Percentiles rank a stretch among this genome's conserved stretches.
These are phyloP conservation scores for Penaeus monodon DNA, from an alignment of 2,888 invertebrate species.

Conservation along the genomic window DNA sequence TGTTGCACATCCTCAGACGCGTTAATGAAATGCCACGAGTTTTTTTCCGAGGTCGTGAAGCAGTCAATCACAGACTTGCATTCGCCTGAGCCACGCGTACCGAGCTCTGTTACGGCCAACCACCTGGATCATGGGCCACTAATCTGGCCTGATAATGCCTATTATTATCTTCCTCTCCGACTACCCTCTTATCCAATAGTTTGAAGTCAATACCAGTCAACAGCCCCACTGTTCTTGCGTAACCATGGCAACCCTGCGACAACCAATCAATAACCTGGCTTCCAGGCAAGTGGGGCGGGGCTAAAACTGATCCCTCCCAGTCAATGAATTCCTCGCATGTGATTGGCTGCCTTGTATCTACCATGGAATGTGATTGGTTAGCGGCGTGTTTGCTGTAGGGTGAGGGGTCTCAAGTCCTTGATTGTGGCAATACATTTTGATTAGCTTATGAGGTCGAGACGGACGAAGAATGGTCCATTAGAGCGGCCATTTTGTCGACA, in stretches of 20 bases:
- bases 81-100: background rate
- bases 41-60: slow-evolving; percentile 19
- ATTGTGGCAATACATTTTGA: slow-evolving; percentile 63
- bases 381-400: slow-evolving; percentile 32
- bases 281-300: slow-evolving; percentile 57
- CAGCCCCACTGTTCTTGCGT: slow-evolving; percentile 51
- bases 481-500: slow-evolving; percentile 61
- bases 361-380: slow-evolving; percentile 45
- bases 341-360: slow-evolving; percentile 35
- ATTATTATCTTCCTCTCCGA: slow-evolving; percentile 53
- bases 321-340: background rate
- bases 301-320: slow-evolving; percentile 26
- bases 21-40: slow-evolving; percentile 12
- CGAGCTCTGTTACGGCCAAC: slow-evolving; percentile 12
- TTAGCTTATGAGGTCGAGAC: slow-evolving; percentile 62
- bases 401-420: slow-evolving; percentile 48
- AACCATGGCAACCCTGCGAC: slow-evolving; percentile 55
- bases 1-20: slow-evolving; percentile 18
- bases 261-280: slow-evolving; percentile 62
- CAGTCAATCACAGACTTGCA: slow-evolving; percentile 33
- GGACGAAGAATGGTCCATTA: slow-evolving; percentile 61
- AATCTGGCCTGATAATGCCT: slow-evolving; percentile 58
- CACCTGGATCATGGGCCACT: slow-evolving; percentile 46
- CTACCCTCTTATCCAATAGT: slow-evolving; percentile 58
- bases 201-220: slow-evolving; percentile 54